Evolutionary conservation across 2,888 invertebrate genomes (phyloP), one percentile per base, ranked within the genome.

Genomic region (Tetropium fuscum): DNA sequence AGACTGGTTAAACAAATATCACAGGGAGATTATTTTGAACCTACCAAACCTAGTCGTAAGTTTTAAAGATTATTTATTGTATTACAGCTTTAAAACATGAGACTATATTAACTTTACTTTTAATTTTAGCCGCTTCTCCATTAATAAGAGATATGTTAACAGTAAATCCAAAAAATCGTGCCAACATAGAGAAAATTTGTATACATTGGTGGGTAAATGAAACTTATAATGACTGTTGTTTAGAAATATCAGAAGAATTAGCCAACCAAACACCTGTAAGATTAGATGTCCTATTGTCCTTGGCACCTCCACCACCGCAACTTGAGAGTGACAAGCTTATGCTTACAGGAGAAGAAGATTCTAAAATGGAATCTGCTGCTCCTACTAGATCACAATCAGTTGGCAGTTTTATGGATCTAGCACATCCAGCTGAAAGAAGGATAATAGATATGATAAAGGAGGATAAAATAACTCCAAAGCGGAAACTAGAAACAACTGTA

Each of bases 201-300:
- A 89, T 90, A 38, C 95, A 99, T 84, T 93, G 95, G 94, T 99
- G 98, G 98, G 93, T 98, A 61, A 98, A 98, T 80, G 88, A 89
- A 72, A 91, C 90, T 0, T 94, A 92, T 75, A 88, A 89, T 64
- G 88, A 90, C 25, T 91, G 90, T 36, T 95, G 96, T 80, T 83
- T 95, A 61, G 92, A 93, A 69, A 86, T 93, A 73, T 93, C 96
- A 0, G 94, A 95, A 80, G 91, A 93, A 71, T 81, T 96, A 66
- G 95, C 96, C 16, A 94, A 93, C 71, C 92, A 95, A 81, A 95
- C 95, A 1, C 95, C 96, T 0, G 73, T 72, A 19, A 86, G 95
- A 34, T 84, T 96, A 20, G 96, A 96, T 82, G 85, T 96, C 57
- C 84, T 97, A 66, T 85, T 96, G 60, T 93, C 95, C 4, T 83